A percentile compares a stretch with the other conserved stretches of the same genome.
phyloP scores from a whole-genome alignment of 2,888 invertebrate genomes.

The Parelbella ahira region DNA sequence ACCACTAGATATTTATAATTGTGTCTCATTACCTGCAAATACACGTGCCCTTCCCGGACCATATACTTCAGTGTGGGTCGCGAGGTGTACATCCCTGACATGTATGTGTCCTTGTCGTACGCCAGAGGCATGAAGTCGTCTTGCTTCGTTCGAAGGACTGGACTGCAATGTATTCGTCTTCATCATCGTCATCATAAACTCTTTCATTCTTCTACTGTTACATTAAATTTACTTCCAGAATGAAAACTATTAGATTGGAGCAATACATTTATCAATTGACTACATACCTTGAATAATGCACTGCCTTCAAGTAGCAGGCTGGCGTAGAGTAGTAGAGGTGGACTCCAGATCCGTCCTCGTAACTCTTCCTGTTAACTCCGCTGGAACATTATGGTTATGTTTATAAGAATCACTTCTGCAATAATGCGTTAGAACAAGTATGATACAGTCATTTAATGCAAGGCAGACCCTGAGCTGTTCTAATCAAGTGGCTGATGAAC shows the following conservation, averaged over 20 bases:
- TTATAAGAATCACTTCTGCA: no score
- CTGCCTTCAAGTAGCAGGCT: conserved; percentile 87
- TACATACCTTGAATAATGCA: conserved; percentile 83
- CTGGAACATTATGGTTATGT: no score
- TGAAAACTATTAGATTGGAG: no score
- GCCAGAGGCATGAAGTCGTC: conserved; percentile 95
- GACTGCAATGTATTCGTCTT: conserved; percentile 35
- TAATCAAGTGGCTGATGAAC: no score
- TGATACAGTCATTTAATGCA: no score
- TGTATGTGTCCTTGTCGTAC: conserved; percentile 49
- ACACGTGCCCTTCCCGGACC: conserved; percentile 44
- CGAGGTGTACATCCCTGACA: conserved; percentile 47
- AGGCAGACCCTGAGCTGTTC: no score
- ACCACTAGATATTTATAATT: no score
- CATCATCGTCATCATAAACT: no score
- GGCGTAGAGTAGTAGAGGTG: conserved; percentile 91
- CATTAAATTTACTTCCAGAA: no score
- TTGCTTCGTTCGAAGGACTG: conserved; percentile 82
- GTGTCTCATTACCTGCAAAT: conserved; percentile 44
- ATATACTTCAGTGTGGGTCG: conserved; percentile 48
- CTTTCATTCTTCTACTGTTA: no score
- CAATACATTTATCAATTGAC: no score
- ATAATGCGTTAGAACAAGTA: no score
- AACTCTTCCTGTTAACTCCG: conserved; percentile 60
- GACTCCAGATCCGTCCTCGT: conserved; percentile 79